phyloP scores from a whole-genome alignment of 2,797 vertebrate species.

The Coregonus sp. region DNA sequence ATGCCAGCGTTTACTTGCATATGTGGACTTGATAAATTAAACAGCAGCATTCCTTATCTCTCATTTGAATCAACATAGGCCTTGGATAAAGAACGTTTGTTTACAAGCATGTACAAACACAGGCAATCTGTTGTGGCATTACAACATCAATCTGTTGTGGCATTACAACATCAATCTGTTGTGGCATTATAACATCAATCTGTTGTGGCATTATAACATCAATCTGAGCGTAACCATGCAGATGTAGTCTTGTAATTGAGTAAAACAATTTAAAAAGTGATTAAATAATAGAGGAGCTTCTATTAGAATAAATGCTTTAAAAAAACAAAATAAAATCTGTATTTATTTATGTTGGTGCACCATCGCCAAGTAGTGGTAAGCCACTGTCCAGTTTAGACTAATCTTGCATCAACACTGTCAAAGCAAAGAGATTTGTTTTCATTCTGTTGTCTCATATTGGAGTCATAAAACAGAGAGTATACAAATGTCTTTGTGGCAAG shows the following conservation, averaged over 20 bases:
- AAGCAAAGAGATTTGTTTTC: neutral
- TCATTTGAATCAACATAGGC: conserved; percentile 58
- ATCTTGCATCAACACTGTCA: neutral
- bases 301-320: conserved; percentile 16
- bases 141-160: conserved; percentile 34
- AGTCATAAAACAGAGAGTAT: neutral
- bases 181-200: neutral
- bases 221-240: conserved; percentile 32
- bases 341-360: conserved; percentile 14
- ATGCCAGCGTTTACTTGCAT: neutral
- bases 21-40: conserved; percentile 21
- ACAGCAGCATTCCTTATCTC: conserved; percentile 63
- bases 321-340: neutral
- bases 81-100: conserved; percentile 47
- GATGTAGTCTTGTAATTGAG: neutral
- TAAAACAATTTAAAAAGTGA: neutral
- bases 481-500: neutral
- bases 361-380: conserved; percentile 37
- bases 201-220: conserved; percentile 31
- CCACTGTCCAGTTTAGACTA: conserved; percentile 1
- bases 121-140: conserved; percentile 25
- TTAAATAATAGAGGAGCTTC: neutral
- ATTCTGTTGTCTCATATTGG: neutral
- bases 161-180: conserved; percentile 33
- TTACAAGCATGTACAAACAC: conserved; percentile 57